phyloP scores from a whole-genome alignment of 2,113 vertebrate species.

The Martes martes region DNA sequence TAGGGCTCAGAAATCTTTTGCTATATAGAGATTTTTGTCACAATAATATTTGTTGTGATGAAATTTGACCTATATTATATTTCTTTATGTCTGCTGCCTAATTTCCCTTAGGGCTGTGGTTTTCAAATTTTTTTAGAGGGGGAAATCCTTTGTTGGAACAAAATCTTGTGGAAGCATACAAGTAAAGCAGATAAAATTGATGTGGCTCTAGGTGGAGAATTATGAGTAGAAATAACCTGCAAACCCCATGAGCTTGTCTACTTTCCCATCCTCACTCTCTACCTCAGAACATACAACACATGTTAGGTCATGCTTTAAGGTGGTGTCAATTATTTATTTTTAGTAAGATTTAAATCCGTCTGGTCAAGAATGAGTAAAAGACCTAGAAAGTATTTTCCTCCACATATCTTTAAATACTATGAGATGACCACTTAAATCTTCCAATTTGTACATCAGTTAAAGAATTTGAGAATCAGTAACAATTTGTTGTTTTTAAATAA shows the following conservation, averaged over 20 bases:
- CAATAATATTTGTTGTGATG: conserved; percentile 66
- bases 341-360: neutral
- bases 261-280: neutral
- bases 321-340: neutral
- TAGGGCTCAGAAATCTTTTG: conserved; percentile 70
- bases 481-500: conserved; percentile 22
- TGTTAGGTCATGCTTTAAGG: neutral
- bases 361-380: neutral
- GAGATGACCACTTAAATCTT: neutral
- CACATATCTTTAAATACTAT: neutral
- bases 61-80: conserved; percentile 74
- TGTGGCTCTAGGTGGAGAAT: neutral
- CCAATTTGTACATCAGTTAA: neutral
- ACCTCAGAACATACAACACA: neutral
- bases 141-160: conserved; percentile 46
- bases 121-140: conserved; percentile 52
- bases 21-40: conserved; percentile 67
- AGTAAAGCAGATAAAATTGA: conserved; percentile 52
- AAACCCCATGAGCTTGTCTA: neutral
- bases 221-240: neutral
- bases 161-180: conserved; percentile 48
- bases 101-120: conserved; percentile 64
- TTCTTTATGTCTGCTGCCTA: conserved; percentile 52
- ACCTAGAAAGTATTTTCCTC: neutral
- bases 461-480: neutral